Evolutionary conservation across 2,113 vertebrate species (phyloP).

Genomic region (Oxyruncus cristatus): DNA sequence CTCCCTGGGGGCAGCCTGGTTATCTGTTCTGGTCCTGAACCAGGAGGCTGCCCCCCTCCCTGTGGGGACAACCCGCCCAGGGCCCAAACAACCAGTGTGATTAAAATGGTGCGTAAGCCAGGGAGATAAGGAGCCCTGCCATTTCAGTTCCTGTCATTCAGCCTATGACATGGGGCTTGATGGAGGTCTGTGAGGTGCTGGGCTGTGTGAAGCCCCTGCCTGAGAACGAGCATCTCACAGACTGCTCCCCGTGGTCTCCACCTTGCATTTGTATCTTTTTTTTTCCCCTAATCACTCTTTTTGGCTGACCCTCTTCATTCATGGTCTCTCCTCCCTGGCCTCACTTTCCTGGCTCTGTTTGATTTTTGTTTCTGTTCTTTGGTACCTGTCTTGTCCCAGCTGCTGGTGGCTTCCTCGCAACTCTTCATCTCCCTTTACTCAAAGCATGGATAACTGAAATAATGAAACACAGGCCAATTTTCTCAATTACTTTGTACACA

Average conservation of each 20-base stretch:
- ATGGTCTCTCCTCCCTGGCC: background rate
- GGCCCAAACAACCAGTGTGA: fast-evolving
- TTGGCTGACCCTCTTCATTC: background rate
- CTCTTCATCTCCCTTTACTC: background rate
- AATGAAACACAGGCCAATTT: background rate
- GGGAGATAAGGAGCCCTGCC: background rate
- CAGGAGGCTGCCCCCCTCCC: fast-evolving
- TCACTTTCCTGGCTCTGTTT: background rate
- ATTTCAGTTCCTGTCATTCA: background rate
- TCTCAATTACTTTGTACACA: background rate
- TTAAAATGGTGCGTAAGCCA: background rate
- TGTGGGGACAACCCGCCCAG: fast-evolving
- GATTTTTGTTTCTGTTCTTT: background rate
- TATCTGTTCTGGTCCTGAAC: background rate
- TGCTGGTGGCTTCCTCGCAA: background rate
- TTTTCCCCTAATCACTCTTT: background rate
- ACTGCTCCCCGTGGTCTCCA: background rate
- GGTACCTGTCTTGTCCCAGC: background rate
- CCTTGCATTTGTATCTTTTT: background rate
- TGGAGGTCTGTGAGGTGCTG: background rate
- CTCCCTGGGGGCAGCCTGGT: background rate
- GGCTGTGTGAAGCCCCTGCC: background rate
- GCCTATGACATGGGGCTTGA: fast-evolving
- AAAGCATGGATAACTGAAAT: background rate
- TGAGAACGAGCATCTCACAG: background rate